A percentile compares a stretch with the other conserved stretches of the same genome.
Evolutionary conservation across 1,140 invertebrate species (phyloP).

Genomic region (Apocrypta bakeri): DNA sequence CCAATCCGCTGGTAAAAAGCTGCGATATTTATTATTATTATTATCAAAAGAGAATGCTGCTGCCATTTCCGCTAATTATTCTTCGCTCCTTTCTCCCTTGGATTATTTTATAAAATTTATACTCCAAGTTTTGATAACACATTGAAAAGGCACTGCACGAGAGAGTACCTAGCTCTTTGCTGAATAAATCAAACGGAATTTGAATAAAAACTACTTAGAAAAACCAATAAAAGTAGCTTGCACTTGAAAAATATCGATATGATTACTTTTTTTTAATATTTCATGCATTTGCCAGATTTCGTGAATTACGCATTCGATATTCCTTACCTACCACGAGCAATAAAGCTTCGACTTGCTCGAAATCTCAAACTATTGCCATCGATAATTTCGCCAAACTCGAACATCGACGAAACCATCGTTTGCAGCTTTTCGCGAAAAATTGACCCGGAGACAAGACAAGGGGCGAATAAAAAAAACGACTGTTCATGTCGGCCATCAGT

Average conservation of each 20-base stretch:
- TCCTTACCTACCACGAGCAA: not conserved
- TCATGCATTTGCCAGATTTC: not conserved
- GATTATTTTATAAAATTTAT: no score
- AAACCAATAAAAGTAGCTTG: not conserved
- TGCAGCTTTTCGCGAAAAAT: conserved; percentile 1
- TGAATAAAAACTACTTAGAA: no score
- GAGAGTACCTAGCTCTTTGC: not conserved
- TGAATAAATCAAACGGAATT: not conserved
- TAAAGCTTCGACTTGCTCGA: not conserved
- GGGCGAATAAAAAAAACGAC: not conserved
- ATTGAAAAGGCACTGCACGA: no score
- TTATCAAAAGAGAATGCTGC: not conserved
- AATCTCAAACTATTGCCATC: not conserved
- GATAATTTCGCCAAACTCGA: conserved; percentile 1
- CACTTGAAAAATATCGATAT: not conserved
- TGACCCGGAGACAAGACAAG: not conserved
- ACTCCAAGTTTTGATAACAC: no score
- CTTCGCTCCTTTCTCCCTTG: not conserved
- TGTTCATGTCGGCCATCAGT: not conserved
- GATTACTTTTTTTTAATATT: not conserved
- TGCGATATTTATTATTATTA: not conserved
- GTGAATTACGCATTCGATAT: not conserved
- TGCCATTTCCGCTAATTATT: not conserved
- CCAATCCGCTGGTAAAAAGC: not conserved
- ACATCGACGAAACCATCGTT: not conserved